These are phyloP conservation scores for Drosophila ananassae DNA, from an alignment of 1,140 invertebrate species.

Conservation along the genomic window DNA sequence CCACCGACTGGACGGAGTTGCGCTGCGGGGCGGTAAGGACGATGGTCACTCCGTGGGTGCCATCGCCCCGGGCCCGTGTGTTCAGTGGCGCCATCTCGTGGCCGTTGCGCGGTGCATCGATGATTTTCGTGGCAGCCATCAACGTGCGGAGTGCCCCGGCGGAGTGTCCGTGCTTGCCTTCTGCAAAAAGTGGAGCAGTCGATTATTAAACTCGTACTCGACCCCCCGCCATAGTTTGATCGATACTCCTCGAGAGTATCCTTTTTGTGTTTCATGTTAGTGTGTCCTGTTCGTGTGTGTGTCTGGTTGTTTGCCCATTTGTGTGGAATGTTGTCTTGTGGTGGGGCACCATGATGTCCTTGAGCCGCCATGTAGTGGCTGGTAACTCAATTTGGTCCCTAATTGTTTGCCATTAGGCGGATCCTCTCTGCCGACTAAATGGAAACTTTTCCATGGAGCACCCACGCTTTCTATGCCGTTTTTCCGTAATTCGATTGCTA, in stretches of 20 bases:
- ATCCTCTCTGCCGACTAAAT: slow-evolving; percentile 16
- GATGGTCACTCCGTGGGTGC: slow-evolving; percentile 87
- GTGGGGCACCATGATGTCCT: slow-evolving; percentile 13
- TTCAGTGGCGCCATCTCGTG: slow-evolving; percentile 92
- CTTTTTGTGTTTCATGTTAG: slow-evolving; percentile 1
- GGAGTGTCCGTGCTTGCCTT: slow-evolving; percentile 35
- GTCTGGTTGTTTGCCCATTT: slow-evolving; percentile 36
- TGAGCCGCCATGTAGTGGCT: slow-evolving; percentile 39
- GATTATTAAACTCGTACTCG: slow-evolving; percentile 8
- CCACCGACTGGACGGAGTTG: slow-evolving; percentile 85
- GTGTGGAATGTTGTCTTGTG: slow-evolving; percentile 7
- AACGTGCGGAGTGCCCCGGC: slow-evolving; percentile 47
- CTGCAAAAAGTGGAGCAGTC: slow-evolving; percentile 41
- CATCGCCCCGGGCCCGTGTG: slow-evolving; percentile 86
- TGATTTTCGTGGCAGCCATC: slow-evolving; percentile 84
- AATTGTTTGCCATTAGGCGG: slow-evolving; percentile 63
- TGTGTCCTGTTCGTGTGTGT: not conserved
- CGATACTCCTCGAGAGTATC: slow-evolving; percentile 25
- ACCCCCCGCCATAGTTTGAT: slow-evolving; percentile 15
- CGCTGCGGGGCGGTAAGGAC: slow-evolving; percentile 85
- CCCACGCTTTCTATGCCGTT: not conserved
- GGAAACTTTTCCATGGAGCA: slow-evolving; percentile 22
- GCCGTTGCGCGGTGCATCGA: slow-evolving; percentile 85
- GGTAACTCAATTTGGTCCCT: slow-evolving; percentile 67
- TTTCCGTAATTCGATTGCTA: slow-evolving; percentile 27